Evolutionary conservation across 2,113 vertebrate genomes (phyloP), one percentile per base, ranked within the genome.

Genomic region (Corythoichthys intestinalis): DNA sequence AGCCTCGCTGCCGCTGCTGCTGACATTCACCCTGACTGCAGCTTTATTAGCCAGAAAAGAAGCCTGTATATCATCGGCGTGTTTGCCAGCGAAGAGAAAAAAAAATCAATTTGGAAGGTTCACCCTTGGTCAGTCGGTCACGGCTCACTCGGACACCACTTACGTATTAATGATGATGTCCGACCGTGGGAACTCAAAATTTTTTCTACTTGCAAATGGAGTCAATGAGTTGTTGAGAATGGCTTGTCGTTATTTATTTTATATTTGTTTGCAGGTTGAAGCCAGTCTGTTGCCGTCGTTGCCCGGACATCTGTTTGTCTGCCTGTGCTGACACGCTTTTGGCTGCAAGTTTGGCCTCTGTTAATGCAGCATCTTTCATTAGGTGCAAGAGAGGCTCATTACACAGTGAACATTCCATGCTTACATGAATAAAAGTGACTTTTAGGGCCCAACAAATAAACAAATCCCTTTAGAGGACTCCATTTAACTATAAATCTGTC

Each of bases 301-400:
- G 79, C 67, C 52, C 39, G 56, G 88, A 80, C 88, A 90, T 89
- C 85, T 91, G 88, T 85, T 87, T 81, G 85, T 85, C 83, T 83
- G 72, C 76, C 79, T 85, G 78, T 72, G 67, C 80, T 86, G 79
- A 83, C 80, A 79, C 56, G 81, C 79, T 84, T 82, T 82, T 56
- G 81, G 87, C 77, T 86, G 79, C 71, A 87, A 82, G 86, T 91
- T 90, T 89, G 81, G 81, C 74, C 78, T 63, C 70, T 88, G 90
- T 87, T 90, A 85, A 88, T 83, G 85, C 78, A 84, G 87, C 83
- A 77, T 82, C 81, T 89, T 91, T 90, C 86, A 84, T 90, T 85
- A 87, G 65, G 57, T 74, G 77, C 54, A 79, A 87, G 80, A 84
- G 83, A 75, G 84, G 85, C 87, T 90, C 88, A 88, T 93, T 91